Evolutionary conservation across 2,113 vertebrate species (phyloP).

Genomic region (Cochlearius cochlearius): DNA sequence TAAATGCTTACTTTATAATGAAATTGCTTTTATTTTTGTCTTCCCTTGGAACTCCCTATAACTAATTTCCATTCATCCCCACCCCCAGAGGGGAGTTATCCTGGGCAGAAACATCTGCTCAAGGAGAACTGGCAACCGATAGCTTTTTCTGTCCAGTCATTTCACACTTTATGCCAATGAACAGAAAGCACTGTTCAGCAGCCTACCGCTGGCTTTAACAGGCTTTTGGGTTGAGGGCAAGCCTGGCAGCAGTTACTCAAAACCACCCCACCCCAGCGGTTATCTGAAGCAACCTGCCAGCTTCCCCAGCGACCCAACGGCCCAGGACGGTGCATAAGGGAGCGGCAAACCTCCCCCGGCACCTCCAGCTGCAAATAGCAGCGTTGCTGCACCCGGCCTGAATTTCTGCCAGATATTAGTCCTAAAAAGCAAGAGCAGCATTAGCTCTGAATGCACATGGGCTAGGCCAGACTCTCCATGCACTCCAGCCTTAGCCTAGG

Average conservation of each 20-base stretch:
- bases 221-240: background rate
- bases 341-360: background rate
- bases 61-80: background rate
- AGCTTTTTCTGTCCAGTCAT: background rate
- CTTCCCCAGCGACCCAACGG: background rate
- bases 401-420: background rate
- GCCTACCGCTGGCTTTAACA: background rate
- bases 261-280: background rate
- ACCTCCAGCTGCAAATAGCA: background rate
- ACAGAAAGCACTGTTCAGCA: background rate
- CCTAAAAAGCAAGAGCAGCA: background rate
- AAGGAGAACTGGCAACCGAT: background rate
- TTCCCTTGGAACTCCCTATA: background rate
- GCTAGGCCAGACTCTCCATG: background rate
- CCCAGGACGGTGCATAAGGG: accelerated
- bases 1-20: background rate
- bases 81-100: background rate
- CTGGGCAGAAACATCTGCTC: background rate
- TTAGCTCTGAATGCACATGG: background rate
- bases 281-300: background rate
- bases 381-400: background rate
- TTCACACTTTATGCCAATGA: background rate
- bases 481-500: background rate
- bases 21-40: background rate
- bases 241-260: background rate